Evolutionary conservation across 2,113 vertebrate species (phyloP).

Genomic region (Mixornis gularis): DNA sequence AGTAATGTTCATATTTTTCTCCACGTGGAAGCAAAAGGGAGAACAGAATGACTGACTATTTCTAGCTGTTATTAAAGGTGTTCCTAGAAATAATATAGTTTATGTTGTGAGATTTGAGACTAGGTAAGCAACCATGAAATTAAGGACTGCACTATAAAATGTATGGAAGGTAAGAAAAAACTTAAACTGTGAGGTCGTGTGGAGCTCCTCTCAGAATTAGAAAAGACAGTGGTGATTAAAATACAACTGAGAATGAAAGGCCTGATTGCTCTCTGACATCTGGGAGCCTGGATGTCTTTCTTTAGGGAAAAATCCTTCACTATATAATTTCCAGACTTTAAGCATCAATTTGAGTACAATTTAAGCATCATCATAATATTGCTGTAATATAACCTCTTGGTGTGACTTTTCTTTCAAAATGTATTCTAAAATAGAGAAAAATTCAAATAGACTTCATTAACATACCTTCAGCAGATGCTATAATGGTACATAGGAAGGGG

Average conservation of each 20-base stretch:
- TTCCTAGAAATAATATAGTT: not conserved
- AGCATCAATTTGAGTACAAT: not conserved
- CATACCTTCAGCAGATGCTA: not conserved
- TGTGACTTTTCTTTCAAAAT: not conserved
- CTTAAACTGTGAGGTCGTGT: not conserved
- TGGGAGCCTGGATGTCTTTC: not conserved
- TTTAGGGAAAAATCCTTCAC: not conserved
- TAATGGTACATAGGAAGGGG: too few species aligned
- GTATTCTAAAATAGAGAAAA: not conserved
- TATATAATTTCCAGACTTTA: not conserved
- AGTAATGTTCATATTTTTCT: not conserved
- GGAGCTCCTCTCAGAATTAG: not conserved
- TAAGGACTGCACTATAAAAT: not conserved
- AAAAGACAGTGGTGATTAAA: not conserved
- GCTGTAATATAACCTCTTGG: not conserved
- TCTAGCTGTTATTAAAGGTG: not conserved
- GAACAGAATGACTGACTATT: not conserved
- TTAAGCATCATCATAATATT: not conserved
- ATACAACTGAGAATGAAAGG: not conserved
- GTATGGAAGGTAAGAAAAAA: not conserved
- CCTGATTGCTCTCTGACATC: not conserved
- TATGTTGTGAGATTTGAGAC: not conserved
- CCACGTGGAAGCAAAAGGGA: not conserved
- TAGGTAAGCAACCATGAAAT: not conserved
- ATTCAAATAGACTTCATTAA: not conserved